Percentiles rank a stretch among this genome's conserved stretches.
Evolutionary conservation across 2,888 invertebrate genomes (phyloP).

Genomic region (Halocaridina rubra): DNA sequence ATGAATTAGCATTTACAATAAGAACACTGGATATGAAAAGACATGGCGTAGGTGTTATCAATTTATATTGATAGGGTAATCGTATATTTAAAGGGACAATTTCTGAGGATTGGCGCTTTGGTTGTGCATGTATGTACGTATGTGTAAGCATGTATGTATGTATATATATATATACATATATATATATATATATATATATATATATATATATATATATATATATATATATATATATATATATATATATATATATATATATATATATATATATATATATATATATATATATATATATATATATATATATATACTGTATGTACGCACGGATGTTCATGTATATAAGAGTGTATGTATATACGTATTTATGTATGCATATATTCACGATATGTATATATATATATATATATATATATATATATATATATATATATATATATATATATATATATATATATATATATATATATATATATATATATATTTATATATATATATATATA

Average conservation of each 20-base stretch:
- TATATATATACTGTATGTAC: no score
- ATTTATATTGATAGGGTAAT: background rate
- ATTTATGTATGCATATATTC: slow-evolving; percentile 43
- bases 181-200: no score
- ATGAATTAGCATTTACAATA: no score
- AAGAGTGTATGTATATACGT: slow-evolving; percentile 46
- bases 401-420: slow-evolving; percentile 25
- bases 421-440: slow-evolving; percentile 25
- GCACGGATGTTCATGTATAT: no score
- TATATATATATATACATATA: no score
- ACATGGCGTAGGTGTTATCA: background rate
- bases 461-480: slow-evolving; percentile 33
- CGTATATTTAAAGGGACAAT: background rate
- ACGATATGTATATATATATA: slow-evolving; percentile 12
- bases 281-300: slow-evolving; percentile 41
- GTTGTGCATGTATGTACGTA: no score
- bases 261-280: slow-evolving; percentile 24
- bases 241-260: no score
- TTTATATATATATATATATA: slow-evolving; percentile 37
- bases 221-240: no score
- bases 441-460: slow-evolving; percentile 35
- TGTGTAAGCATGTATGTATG: no score
- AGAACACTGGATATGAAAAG: background rate
- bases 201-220: no score
- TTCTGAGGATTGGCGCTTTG: background rate